phyloP scores from a whole-genome alignment of 2,888 invertebrate genomes.

The Ramazzottius varieornatus region DNA sequence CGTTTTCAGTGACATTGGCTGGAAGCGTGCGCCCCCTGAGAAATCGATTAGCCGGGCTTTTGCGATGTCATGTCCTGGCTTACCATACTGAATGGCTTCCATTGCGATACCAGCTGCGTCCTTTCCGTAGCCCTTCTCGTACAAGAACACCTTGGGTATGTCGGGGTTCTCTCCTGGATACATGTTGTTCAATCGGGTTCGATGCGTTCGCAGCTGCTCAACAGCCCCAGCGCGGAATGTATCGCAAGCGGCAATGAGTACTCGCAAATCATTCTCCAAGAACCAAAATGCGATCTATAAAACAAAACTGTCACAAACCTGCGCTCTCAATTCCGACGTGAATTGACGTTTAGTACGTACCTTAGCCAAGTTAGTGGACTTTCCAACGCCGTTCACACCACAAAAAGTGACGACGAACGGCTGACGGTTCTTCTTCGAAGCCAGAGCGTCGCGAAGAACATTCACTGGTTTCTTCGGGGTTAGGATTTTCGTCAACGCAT shows the following conservation, averaged over 20 bases:
- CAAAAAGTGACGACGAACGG: slow-evolving; percentile 91
- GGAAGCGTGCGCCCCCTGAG: too few relatives aligned
- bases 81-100: slow-evolving; percentile 66
- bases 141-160: slow-evolving; percentile 88
- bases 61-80: too few relatives aligned
- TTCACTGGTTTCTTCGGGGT: slow-evolving; percentile 82
- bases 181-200: slow-evolving; percentile 40
- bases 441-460: slow-evolving; percentile 77
- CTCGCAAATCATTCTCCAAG: slow-evolving; percentile 80
- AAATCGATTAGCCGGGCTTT: too few relatives aligned
- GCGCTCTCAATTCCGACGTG: background rate
- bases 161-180: slow-evolving; percentile 39
- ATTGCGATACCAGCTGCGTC: slow-evolving; percentile 94
- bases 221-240: slow-evolving; percentile 97
- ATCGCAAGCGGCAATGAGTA: slow-evolving; percentile 92
- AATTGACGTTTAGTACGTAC: slow-evolving; percentile 16
- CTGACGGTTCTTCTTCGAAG: slow-evolving; percentile 50
- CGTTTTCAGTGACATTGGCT: too few relatives aligned
- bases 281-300: slow-evolving; percentile 79
- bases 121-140: slow-evolving; percentile 94
- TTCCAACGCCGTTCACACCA: slow-evolving; percentile 96
- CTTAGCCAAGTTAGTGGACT: slow-evolving; percentile 92
- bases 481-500: slow-evolving; percentile 70
- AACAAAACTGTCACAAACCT: background rate
- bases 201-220: slow-evolving; percentile 85